A percentile compares a stretch with the other conserved stretches of the same genome.
These are phyloP conservation scores for Silurus aristotelis DNA, from an alignment of 2,797 vertebrate species.

Conservation along the genomic window DNA sequence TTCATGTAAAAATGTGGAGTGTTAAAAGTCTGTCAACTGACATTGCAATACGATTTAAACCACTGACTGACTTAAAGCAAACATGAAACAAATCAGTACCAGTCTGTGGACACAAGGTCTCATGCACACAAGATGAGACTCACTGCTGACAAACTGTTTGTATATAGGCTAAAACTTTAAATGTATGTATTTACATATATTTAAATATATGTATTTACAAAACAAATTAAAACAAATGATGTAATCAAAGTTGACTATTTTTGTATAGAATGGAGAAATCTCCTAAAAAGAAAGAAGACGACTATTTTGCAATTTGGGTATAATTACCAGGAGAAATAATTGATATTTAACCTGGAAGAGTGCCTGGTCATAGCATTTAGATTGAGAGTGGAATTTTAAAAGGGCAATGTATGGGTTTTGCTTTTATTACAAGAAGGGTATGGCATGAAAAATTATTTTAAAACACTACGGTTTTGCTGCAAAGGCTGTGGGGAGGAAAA, in stretches of 20 bases:
- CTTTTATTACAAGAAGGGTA: constrained; percentile 31
- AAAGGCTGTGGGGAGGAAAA: background rate
- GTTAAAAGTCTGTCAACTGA: constrained; percentile 58
- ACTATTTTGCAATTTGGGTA: constrained; percentile 61
- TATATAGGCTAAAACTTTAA: constrained; percentile 67
- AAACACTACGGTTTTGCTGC: background rate
- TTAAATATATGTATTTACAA: constrained; percentile 79
- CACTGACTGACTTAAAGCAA: constrained; percentile 66
- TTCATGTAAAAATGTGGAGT: constrained; percentile 66
- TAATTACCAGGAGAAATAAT: constrained; percentile 51
- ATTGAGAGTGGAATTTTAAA: background rate
- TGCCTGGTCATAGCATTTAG: constrained; percentile 56
- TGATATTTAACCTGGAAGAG: constrained; percentile 34
- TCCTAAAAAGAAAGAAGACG: constrained; percentile 47
- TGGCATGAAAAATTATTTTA: background rate
- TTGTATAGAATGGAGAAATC: constrained; percentile 56
- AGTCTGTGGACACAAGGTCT: constrained; percentile 39
- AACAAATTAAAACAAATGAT: constrained; percentile 77
- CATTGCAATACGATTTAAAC: constrained; percentile 26
- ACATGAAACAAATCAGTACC: constrained; percentile 65
- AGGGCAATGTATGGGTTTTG: background rate
- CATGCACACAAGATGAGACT: constrained; percentile 35
- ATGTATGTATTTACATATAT: constrained; percentile 62
- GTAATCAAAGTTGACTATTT: constrained; percentile 62
- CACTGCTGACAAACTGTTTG: constrained; percentile 38